Evolutionary conservation across 2,797 vertebrate species (phyloP), one percentile per base, ranked within the genome.

Genomic region (Sciaenops ocellatus): DNA sequence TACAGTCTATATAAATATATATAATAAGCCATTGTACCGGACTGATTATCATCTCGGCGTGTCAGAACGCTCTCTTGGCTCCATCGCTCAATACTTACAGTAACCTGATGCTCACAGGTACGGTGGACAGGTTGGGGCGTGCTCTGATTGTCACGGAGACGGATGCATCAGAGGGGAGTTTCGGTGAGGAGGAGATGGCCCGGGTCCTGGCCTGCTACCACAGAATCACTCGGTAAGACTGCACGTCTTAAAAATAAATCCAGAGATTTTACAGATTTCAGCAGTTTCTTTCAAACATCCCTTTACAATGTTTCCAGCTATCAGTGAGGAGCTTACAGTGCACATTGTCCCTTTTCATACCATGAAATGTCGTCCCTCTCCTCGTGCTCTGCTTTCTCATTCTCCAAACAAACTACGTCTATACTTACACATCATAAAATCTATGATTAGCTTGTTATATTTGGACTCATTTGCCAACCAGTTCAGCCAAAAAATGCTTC

Each of bases 71-170:
- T 64, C 9, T 68, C 22, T 57, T 46, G 28, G 13, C 18, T 4
- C 54, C 16, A 11, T 26, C 50, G 24, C 20, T 69, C 11, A 30
- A 3, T 28, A 15, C 3, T 67, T 61, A 38, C 34, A 38, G 34
- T 38, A 17, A 52, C 59, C 3, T 59, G 48, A 22, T 55, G 44
- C 57, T 26, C 50, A 4, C 85, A 96, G 96, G 96, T 74, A 96
- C 95, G 2, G 90, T 94, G 76, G 96, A 96, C 93, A 86, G 95
- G 89, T 51, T 95, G 48, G 95, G 94, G 3, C 93, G 94, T 2
- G 94, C 90, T 24, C 83, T 96, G 80, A 87, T 95, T 50, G 66
- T 95, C 62, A 92, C 80, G 0, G 90, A 91, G 70, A 69, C 86
- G 0, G 87, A 93, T 20, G 22, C 54, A 22, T 72, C 89, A 13